These are phyloP conservation scores for Antheraea assamensis DNA, from an alignment of 2,888 invertebrate species.

Conservation along the genomic window DNA sequence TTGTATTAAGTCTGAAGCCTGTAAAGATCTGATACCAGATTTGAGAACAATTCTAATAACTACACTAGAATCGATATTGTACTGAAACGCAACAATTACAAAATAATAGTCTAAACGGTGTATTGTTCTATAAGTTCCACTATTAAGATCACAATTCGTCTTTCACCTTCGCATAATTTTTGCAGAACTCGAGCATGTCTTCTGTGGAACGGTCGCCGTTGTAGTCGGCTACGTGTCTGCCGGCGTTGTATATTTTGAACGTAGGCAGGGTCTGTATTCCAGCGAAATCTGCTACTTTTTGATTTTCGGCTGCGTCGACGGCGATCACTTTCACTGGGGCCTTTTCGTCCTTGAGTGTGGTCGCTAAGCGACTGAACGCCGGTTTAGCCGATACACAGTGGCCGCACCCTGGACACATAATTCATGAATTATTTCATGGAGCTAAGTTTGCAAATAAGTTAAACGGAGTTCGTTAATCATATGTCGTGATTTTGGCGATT, in stretches of 20 bases:
- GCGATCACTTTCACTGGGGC: conserved; percentile 75
- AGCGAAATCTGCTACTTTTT: conserved; percentile 81
- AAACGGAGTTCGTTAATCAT: no score
- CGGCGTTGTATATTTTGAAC: conserved; percentile 83
- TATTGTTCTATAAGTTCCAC: not conserved
- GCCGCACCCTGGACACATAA: conserved; percentile 83
- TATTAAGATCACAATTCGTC: conserved; percentile 66
- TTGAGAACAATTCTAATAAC: not conserved
- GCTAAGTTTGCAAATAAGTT: no score
- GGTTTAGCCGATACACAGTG: conserved; percentile 87
- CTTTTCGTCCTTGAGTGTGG: conserved; percentile 66
- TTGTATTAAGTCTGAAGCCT: not conserved
- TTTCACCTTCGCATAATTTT: conserved; percentile 52
- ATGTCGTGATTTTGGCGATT: no score
- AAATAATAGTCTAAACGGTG: conserved; percentile 2
- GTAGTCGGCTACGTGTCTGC: conserved; percentile 80
- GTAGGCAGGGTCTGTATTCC: conserved; percentile 86
- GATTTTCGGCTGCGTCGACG: conserved; percentile 86
- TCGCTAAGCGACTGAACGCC: conserved; percentile 83
- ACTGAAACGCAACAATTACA: not conserved
- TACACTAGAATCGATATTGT: not conserved
- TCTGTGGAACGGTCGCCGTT: conserved; percentile 78
- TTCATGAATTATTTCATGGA: not conserved
- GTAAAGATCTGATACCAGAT: not conserved
- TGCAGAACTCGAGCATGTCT: conserved; percentile 80